Base-by-base conservation (phyloP, 1,140 invertebrate species). In the Hypsibius dujardini region DNA sequence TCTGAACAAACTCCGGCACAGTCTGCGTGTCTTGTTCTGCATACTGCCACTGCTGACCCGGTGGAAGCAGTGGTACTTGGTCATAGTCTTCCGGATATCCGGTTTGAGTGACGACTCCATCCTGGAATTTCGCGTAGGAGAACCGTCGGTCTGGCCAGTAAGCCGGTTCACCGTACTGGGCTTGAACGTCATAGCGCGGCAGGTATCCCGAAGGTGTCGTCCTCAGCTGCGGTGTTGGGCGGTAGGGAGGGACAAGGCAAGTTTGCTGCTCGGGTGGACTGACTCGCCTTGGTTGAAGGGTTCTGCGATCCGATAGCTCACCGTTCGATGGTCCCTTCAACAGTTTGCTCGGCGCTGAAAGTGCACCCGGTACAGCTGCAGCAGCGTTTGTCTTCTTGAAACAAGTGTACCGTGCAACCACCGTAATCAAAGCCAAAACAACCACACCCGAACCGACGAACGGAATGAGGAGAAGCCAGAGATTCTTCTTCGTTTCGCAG, bases 401-500 rank as follows among this genome's bases (percentile, higher is more conserved):
- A 42, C 62, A 67, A 3, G 12, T 15, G 62, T 15, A 67, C 3
- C 62, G 62, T 7, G 45, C 62, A 42, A 67, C 45, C 12, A 67
- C 12, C 12, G 62, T 42, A 42, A 67, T 67, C 12, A 67, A 15
- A 42, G 62, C 62, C 12, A 67, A 7, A 7, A 45, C 12, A 42
- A 45, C 62, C 12, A 67, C 42, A 3, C 12, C 62, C 12, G 62
- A 12, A 3, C 62, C 62, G 62, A 67, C 42, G 62, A 67, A 15
- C 3, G 62, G 62, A 15, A 67, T 42, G 12, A 67, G 62, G 12
- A 67, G 42, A 3, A 67, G 12, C 62, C 62, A 67, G 12, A 67
- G 12, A 42, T 67, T 67, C 62, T 67, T 67, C 62, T 67, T 67
- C 12, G 12, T 67, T 42, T 67, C 62, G 62, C 62, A 67, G 62